phyloP scores from a whole-genome alignment of 2,797 vertebrate species.

The Etheostoma nigrum region DNA sequence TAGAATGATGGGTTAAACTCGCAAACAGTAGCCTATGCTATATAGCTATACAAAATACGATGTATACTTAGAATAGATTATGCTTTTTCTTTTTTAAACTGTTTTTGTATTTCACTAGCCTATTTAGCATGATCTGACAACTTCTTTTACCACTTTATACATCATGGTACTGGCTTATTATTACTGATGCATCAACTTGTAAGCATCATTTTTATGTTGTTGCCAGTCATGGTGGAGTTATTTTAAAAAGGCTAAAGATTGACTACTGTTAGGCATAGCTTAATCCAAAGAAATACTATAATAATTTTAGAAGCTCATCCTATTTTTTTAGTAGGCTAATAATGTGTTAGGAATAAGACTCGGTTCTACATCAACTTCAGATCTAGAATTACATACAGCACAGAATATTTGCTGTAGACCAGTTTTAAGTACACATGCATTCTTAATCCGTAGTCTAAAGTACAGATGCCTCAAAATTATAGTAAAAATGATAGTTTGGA shows the following conservation, averaged over 20 bases:
- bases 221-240: background rate
- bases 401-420: background rate
- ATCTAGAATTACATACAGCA: background rate
- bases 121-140: background rate
- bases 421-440: background rate
- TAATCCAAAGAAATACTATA: too few relatives aligned
- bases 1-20: background rate
- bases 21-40: background rate
- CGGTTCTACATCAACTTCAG: background rate
- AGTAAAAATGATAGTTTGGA: too few relatives aligned
- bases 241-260: background rate
- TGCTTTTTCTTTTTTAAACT: background rate
- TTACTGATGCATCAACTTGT: background rate
- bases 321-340: too few relatives aligned
- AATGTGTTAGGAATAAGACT: conserved; percentile 6
- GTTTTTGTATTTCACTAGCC: background rate
- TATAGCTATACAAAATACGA: conserved; percentile 1
- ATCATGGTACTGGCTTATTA: background rate
- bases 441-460: background rate
- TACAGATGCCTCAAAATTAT: background rate
- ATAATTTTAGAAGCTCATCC: background rate
- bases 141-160: background rate
- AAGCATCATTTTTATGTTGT: background rate
- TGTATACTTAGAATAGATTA: background rate
- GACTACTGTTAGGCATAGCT: background rate